Percentiles rank a stretch among this genome's conserved stretches.
Conservation (phyloP, 2,888 invertebrate genomes). For the Agrotis puta region DNA sequence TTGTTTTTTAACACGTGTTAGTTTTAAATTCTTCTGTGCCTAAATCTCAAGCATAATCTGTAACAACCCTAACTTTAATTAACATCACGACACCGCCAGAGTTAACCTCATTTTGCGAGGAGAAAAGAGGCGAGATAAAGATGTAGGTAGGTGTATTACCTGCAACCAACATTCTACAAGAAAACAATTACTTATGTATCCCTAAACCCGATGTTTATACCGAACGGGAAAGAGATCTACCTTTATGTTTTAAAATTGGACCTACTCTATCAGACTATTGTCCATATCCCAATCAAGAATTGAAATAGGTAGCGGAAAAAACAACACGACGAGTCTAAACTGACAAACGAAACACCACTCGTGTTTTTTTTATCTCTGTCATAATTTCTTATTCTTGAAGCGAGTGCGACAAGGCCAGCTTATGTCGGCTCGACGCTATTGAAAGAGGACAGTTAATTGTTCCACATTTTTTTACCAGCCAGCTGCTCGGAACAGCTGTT, state of each 20-base stretch:
- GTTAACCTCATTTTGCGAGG: conserved; percentile 26
- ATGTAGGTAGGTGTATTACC: conserved; percentile 7
- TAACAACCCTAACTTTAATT: conserved; percentile 50
- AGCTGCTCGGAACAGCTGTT: conserved; percentile 90
- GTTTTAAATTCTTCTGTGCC: not conserved
- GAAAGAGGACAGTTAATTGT: conserved; percentile 83
- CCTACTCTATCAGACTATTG: too few relatives aligned
- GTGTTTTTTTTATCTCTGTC: conserved; percentile 70
- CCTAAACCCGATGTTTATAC: not conserved
- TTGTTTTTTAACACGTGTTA: not conserved
- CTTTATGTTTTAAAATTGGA: too few relatives aligned
- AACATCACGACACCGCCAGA: conserved; percentile 46
- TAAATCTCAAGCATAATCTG: conserved; percentile 1
- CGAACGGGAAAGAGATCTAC: too few relatives aligned
- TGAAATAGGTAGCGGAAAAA: conserved; percentile 38
- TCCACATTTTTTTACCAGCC: conserved; percentile 87
- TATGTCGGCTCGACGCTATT: conserved; percentile 73
- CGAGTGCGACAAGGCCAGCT: conserved; percentile 79
- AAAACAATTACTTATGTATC: not conserved
- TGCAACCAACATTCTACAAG: not conserved
- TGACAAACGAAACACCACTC: conserved; percentile 23
- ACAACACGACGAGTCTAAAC: conserved; percentile 28
- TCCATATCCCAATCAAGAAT: too few relatives aligned
- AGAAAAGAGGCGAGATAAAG: conserved; percentile 38
- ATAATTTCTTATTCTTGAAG: conserved; percentile 62